Evolutionary conservation across 2,888 invertebrate genomes (phyloP), one percentile per base, ranked within the genome.

Genomic region (Idaea aversata): DNA sequence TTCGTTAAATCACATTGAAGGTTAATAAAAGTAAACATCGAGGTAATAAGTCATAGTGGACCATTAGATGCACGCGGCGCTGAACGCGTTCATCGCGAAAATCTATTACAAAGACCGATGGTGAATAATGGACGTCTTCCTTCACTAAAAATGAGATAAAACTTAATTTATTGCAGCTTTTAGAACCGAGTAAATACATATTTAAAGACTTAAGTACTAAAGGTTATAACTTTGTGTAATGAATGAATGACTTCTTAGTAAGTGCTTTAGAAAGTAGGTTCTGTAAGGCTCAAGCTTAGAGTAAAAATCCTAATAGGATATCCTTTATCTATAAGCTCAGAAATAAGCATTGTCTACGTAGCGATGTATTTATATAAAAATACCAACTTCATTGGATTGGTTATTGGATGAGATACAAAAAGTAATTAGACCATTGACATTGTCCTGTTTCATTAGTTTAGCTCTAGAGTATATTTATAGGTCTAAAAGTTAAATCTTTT

Each of bases 21-120:
- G 47, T 47, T 47, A 47, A 7, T 47, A 47, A 47, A 47, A 47
- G 47, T 47, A 47, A 47, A 47, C 13, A 47, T 47, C 47, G 13
- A 47, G 47, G 47, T 47, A 47, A 47, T 47, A 47, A 47, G 47
- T 47, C 47, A 47, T 47, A 47, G 47, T 47, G 13, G 47, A 47
- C 47, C 47, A 47, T 47, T 47, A 47, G 47, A 47, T 47, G 47
- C 47, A 47, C 47, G 47, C 47, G 47, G 47, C 47, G 47, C 47
- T 47, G 47, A 47, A 36, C 7, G 7, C 47, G 47, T 47, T 47
- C 47, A 47, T 47, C 47, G 47, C 47, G 47, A 47, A 47, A 47
- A 10, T 47, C 47, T 47, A 47, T 47, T 47, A 47, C 47, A 47
- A 47, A 47, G 47, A 47, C 47, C 47, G 47, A 47, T 47, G 47